These are phyloP conservation scores for Leptinotarsa juncta DNA, from an alignment of 2,888 invertebrate genomes.

Conservation along the genomic window DNA sequence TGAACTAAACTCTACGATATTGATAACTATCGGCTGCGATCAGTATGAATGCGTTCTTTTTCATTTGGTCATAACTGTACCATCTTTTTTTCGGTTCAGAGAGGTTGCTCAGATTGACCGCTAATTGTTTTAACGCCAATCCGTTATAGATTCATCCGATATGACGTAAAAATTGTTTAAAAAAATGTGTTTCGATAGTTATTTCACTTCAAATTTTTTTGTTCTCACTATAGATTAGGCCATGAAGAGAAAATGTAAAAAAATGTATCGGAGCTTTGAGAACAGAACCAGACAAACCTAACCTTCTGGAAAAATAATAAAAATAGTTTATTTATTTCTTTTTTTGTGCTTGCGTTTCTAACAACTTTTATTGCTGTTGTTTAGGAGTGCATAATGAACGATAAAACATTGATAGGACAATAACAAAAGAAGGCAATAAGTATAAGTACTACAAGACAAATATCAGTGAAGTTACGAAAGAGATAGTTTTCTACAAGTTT, in stretches of 20 bases:
- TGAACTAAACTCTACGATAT: conserved; percentile 24
- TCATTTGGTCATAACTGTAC: conserved; percentile 23
- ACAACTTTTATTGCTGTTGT: too few relatives aligned
- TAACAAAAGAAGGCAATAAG: too few relatives aligned
- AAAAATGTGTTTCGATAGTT: neutral
- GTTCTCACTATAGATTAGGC: neutral
- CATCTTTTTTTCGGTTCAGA: conserved; percentile 7
- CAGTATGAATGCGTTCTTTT: conserved; percentile 24
- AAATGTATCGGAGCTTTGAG: too few relatives aligned
- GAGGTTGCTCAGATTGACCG: conserved; percentile 18
- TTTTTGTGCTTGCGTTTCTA: too few relatives aligned
- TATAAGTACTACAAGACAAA: too few relatives aligned
- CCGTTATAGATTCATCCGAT: neutral
- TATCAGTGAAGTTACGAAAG: too few relatives aligned
- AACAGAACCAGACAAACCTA: too few relatives aligned
- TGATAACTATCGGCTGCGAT: conserved; percentile 23
- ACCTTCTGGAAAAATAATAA: too few relatives aligned
- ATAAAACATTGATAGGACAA: too few relatives aligned
- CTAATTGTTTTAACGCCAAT: conserved; percentile 20
- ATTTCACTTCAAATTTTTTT: neutral
- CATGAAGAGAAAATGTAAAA: neutral
- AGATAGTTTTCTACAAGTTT: too few relatives aligned
- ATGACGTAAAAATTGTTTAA: neutral
- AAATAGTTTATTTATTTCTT: too few relatives aligned
- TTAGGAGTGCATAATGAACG: too few relatives aligned